These are phyloP conservation scores for Bryconaethiops microstoma DNA, from an alignment of 2,797 vertebrate species.

Conservation along the genomic window DNA sequence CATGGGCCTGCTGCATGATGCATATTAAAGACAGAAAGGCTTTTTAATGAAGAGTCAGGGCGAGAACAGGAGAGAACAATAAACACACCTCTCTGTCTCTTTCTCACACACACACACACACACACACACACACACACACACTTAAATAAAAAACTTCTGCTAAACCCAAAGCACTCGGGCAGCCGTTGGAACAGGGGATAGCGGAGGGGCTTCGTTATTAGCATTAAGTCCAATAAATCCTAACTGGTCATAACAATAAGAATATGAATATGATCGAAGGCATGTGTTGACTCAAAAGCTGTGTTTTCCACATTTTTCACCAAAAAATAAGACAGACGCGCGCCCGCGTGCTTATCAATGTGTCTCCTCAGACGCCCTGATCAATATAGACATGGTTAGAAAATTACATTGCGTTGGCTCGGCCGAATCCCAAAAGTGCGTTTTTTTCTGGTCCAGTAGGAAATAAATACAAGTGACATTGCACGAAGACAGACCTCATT, in stretches of 20 bases:
- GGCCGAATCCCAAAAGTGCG: slow-evolving; percentile 62
- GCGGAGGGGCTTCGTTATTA: too few species aligned
- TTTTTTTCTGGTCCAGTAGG: slow-evolving; percentile 73
- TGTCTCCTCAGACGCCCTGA: slow-evolving; percentile 6
- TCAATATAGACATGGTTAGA: slow-evolving; percentile 16
- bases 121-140: too few species aligned
- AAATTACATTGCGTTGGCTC: slow-evolving; percentile 21
- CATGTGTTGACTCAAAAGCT: neutral
- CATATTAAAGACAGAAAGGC: slow-evolving; percentile 36
- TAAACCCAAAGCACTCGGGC: too few species aligned
- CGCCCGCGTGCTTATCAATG: neutral
- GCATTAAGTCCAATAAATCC: too few species aligned
- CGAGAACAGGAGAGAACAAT: slow-evolving; percentile 4
- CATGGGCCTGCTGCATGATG: slow-evolving; percentile 34
- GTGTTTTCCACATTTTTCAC: neutral
- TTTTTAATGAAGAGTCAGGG: slow-evolving; percentile 38
- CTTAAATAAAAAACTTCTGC: too few species aligned
- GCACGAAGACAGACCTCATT: slow-evolving; percentile 88
- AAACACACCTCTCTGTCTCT: neutral
- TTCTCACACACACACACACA: neutral
- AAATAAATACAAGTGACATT: slow-evolving; percentile 92
- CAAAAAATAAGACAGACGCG: neutral
- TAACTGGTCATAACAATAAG: too few species aligned
- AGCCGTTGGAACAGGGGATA: too few species aligned
- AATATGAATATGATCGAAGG: too few species aligned